Evolutionary conservation across 2,888 invertebrate species (phyloP), one percentile per base, ranked within the genome.

Genomic region (Epiblema foenella): DNA sequence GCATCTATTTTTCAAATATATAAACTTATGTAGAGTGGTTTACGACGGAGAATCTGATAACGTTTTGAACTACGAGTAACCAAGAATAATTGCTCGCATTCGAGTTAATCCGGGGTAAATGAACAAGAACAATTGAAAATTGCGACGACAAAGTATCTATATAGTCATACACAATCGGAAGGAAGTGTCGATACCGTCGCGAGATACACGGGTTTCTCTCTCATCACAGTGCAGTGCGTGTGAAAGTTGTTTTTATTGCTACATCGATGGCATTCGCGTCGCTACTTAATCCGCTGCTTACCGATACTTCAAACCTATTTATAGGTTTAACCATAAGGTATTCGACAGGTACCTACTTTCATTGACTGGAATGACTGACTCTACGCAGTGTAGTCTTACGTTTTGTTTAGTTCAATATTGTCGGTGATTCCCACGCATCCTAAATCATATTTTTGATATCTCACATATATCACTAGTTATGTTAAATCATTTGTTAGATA

Each of bases 161-260:
- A 58, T 49, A 51, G 11, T 64, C 11, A 18, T 20, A 39, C 42
- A 62, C 11, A 74, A 81, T 84, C 85, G 87, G 89, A 89, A 90
- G 90, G 88, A 89, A 89, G 83, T 81, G 56, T 73, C 58, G 65
- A 52, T 60, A 66, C 68, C 73, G 71, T 74, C 69, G 73, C 74
- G 69, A 66, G 37, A 73, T 74, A 75, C 77, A 74, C 75, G 76
- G 87, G 88, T 89, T 89, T 90, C 88, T 89, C 85, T 82, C 79
- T 75, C 79, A 77, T 68, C 70, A 49, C 39, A 46, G 46, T 18
- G 52, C 76, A 75, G 81, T 78, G 82, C 86, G 85, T 87, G 90
- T 89, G 92, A 93, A 93, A 92, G 91, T 90, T 85, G 89, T 90
- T 89, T 88, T 86, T 87, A 85, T 88, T 82, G 84, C 80, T 76